Evolutionary conservation across 2,888 invertebrate genomes (phyloP).

Genomic region (Nebria salina): DNA sequence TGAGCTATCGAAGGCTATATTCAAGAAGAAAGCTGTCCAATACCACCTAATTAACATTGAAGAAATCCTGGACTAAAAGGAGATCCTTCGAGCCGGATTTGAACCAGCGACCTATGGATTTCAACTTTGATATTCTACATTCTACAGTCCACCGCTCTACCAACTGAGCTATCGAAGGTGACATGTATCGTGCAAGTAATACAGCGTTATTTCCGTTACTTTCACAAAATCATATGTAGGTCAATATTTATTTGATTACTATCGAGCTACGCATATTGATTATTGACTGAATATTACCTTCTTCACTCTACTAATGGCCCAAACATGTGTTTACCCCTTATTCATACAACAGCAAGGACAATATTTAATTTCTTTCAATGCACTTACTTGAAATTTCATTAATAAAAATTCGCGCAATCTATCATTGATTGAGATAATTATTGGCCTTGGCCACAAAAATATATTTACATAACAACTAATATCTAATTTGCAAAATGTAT

Average conservation of each 20-base stretch:
- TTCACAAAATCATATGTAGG: neutral
- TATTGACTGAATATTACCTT: no score
- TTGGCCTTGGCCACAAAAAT: neutral
- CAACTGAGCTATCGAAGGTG: conserved; percentile 9
- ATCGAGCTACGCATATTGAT: no score
- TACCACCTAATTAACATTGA: neutral
- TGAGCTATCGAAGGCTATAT: conserved; percentile 51
- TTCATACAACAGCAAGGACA: no score
- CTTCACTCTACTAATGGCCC: no score
- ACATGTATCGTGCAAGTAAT: neutral
- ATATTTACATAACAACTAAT: neutral
- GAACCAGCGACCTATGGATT: conserved; percentile 76
- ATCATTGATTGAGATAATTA: neutral
- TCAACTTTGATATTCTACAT: conserved; percentile 50
- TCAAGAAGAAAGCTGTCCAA: neutral
- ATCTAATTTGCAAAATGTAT: neutral
- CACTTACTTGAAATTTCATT: no score
- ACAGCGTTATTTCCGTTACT: neutral
- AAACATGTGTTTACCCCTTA: no score
- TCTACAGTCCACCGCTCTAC: conserved; percentile 1
- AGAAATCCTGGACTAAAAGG: neutral
- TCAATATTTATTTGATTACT: neutral
- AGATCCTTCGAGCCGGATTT: conserved; percentile 73
- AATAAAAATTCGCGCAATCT: no score
- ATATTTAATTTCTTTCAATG: no score